A percentile compares a stretch with the other conserved stretches of the same genome.
Evolutionary conservation across 2,888 invertebrate genomes (phyloP).

Genomic region (Rhyacophila evoluta): DNA sequence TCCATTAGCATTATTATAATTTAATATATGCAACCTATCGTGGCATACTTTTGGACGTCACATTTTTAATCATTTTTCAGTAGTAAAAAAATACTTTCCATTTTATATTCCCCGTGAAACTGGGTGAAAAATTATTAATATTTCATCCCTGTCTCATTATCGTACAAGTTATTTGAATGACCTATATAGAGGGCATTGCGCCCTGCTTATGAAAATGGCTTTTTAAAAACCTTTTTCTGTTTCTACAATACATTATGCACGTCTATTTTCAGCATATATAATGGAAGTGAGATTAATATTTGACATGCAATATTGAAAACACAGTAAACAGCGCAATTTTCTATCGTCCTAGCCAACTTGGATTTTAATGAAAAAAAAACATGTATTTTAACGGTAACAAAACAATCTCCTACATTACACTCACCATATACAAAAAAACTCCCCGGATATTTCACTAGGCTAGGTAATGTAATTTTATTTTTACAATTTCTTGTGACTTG

Average conservation of each 20-base stretch:
- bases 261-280: neutral
- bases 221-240: constrained; percentile 4
- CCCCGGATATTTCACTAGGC: no score
- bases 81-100: neutral
- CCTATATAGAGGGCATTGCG: neutral
- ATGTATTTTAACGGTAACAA: no score
- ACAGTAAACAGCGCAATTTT: no score
- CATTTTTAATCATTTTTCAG: neutral
- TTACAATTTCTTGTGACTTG: no score
- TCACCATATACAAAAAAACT: no score
- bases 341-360: no score
- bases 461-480: no score
- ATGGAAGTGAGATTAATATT: no score
- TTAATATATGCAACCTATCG: neutral
- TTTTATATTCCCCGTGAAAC: neutral
- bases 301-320: no score
- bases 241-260: neutral
- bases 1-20: neutral
- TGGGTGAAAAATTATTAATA: neutral
- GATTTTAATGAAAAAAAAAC: no score
- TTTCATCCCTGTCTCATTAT: neutral
- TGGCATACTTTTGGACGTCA: neutral
- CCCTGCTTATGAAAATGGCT: neutral
- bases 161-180: neutral
- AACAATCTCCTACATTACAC: no score